Evolutionary conservation across 2,888 invertebrate genomes (phyloP).

Genomic region (Ceriagrion tenellum): DNA sequence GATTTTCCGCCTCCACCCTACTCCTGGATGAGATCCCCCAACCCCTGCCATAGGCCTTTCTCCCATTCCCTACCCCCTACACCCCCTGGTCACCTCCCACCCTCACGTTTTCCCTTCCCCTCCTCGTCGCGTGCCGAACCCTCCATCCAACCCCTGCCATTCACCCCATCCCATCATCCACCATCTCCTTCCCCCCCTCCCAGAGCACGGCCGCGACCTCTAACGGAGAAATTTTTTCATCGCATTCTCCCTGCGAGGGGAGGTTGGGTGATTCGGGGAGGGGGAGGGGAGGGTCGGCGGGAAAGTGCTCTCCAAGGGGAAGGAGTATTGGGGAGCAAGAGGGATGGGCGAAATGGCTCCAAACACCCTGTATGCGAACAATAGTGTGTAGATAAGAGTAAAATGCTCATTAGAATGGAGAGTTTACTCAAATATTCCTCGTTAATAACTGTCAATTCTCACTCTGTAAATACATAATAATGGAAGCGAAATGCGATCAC

Average conservation of each 20-base stretch:
- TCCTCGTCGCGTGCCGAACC: conserved; percentile 3
- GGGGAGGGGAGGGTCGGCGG: not conserved
- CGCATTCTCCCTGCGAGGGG: not conserved
- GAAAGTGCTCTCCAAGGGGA: not conserved
- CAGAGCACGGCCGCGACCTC: conserved; percentile 1
- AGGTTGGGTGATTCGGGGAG: not conserved
- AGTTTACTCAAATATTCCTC: too few relatives aligned
- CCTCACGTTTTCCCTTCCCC: not conserved
- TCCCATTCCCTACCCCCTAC: not conserved
- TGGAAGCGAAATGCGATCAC: too few relatives aligned
- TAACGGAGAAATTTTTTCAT: conserved; percentile 14
- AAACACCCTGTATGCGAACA: too few relatives aligned
- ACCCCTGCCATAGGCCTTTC: not conserved
- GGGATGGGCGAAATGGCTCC: too few relatives aligned
- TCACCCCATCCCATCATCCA: not conserved
- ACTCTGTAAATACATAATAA: too few relatives aligned
- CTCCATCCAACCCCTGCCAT: not conserved
- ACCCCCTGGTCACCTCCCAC: not conserved
- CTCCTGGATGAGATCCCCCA: not conserved
- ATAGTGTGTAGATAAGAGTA: too few relatives aligned
- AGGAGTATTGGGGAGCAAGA: not conserved
- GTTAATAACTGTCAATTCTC: too few relatives aligned
- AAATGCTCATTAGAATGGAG: too few relatives aligned
- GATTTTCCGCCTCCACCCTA: not conserved
- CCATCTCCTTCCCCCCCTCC: not conserved